These are phyloP conservation scores for Lottia gigantea DNA, from an alignment of 2,888 invertebrate genomes.

Conservation along the genomic window DNA sequence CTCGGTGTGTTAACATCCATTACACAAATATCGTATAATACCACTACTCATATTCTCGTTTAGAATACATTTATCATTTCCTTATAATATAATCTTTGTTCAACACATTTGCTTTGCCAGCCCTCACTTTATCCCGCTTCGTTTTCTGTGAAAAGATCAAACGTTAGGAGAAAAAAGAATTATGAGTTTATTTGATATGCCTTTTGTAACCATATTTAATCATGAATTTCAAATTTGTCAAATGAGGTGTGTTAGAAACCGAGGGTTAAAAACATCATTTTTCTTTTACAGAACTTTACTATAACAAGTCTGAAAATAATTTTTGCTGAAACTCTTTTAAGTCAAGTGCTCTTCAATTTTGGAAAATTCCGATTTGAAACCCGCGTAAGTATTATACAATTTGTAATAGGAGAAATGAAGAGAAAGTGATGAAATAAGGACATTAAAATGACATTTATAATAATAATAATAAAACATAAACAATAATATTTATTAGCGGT, in stretches of 20 bases:
- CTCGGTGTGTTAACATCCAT: slow-evolving; percentile 6
- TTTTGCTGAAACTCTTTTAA: no score
- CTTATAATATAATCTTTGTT: not conserved
- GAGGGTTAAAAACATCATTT: no score
- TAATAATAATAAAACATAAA: no score
- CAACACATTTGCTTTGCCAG: slow-evolving; percentile 10
- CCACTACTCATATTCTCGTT: slow-evolving; percentile 5
- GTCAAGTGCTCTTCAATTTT: no score
- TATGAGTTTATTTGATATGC: slow-evolving; percentile 8
- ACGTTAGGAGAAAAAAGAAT: not conserved
- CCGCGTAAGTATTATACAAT: no score
- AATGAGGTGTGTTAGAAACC: not conserved
- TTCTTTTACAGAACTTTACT: no score
- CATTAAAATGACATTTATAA: no score
- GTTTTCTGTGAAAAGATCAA: slow-evolving; percentile 8
- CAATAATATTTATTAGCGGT: no score
- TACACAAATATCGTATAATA: slow-evolving; percentile 5
- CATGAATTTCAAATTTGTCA: slow-evolving; percentile 11
- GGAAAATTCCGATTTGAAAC: no score
- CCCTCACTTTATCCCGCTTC: not conserved
- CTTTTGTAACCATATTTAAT: slow-evolving; percentile 7
- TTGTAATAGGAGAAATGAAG: no score
- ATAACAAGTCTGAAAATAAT: no score
- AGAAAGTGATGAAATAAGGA: no score
- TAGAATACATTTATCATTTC: slow-evolving; percentile 2